Percentiles rank a stretch among this genome's conserved stretches.
Conservation (phyloP, 37 sponge, comb jelly and placozoan genomes). For the Cliona cf. orientalis region DNA sequence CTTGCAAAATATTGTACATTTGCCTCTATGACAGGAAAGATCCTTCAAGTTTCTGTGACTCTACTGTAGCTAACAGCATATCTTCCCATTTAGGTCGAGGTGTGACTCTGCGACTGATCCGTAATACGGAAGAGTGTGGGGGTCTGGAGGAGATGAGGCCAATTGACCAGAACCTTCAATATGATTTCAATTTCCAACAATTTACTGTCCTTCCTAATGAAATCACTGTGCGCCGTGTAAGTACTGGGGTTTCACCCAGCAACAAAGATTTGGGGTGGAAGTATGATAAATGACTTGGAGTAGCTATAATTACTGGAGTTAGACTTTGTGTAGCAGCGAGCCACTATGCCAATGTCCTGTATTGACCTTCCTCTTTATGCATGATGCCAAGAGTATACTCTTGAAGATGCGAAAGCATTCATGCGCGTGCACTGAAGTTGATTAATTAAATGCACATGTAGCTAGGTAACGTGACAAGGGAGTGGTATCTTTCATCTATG, state of each 20-base stretch:
- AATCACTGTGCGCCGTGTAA: constrained; percentile 25
- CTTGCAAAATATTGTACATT: not conserved
- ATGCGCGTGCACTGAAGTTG: too few species aligned
- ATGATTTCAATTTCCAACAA: constrained; percentile 78
- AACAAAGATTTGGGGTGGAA: too few species aligned
- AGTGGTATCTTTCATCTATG: too few species aligned
- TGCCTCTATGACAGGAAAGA: not conserved
- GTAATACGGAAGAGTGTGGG: not conserved
- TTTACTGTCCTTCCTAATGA: constrained; percentile 9
- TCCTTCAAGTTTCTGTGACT: too few species aligned
- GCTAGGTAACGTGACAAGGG: too few species aligned
- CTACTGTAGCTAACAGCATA: not conserved
- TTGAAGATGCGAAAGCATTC: too few species aligned
- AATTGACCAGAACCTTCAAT: constrained; percentile 56
- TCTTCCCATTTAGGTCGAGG: not conserved
- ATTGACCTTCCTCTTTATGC: not conserved
- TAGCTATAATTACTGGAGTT: too few species aligned
- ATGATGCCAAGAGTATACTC: too few species aligned
- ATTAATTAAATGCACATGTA: too few species aligned
- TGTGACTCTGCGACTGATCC: not conserved
- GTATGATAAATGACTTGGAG: not conserved
- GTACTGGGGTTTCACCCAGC: too few species aligned
- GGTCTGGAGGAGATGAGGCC: constrained; percentile 10
- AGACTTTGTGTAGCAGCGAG: too few species aligned
- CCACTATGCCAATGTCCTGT: too few species aligned